phyloP scores from a whole-genome alignment of 2,888 invertebrate species.

The Apoda limacodes region DNA sequence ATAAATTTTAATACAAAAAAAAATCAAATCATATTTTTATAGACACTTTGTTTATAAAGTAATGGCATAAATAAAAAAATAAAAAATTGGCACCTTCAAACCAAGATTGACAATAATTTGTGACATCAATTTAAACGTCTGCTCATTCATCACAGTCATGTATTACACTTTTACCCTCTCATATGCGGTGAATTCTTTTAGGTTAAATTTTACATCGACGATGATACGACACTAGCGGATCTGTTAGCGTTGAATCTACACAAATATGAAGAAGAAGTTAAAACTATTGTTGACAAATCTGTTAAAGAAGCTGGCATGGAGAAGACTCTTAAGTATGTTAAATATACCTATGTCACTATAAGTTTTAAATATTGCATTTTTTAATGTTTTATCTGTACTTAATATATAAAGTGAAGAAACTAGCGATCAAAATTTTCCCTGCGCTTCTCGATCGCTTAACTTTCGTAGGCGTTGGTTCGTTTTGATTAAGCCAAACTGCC shows the following conservation, averaged over 20 bases:
- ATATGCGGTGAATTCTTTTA: conserved; percentile 39
- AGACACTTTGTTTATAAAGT: not conserved
- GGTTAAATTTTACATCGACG: conserved; percentile 85
- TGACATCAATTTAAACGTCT: no score
- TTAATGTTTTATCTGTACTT: conserved; percentile 2
- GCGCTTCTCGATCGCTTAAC: not conserved
- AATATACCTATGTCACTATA: not conserved
- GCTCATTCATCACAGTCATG: no score
- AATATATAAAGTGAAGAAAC: no score
- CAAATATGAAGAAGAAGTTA: conserved; percentile 94
- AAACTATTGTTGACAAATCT: conserved; percentile 94
- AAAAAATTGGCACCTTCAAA: not conserved
- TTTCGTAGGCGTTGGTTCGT: no score
- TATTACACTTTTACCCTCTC: no score
- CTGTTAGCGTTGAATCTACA: conserved; percentile 89
- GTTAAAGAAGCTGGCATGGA: conserved; percentile 98
- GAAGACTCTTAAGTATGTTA: conserved; percentile 76
- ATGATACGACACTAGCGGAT: conserved; percentile 89
- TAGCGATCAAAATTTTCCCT: no score
- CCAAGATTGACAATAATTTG: no score
- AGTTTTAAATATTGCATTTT: conserved; percentile 1
- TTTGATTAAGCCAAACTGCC: no score
- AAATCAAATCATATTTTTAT: not conserved
- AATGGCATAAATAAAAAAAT: not conserved
- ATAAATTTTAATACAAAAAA: conserved; percentile 15